phyloP scores from a whole-genome alignment of 2,113 vertebrate genomes.

The Conger conger region DNA sequence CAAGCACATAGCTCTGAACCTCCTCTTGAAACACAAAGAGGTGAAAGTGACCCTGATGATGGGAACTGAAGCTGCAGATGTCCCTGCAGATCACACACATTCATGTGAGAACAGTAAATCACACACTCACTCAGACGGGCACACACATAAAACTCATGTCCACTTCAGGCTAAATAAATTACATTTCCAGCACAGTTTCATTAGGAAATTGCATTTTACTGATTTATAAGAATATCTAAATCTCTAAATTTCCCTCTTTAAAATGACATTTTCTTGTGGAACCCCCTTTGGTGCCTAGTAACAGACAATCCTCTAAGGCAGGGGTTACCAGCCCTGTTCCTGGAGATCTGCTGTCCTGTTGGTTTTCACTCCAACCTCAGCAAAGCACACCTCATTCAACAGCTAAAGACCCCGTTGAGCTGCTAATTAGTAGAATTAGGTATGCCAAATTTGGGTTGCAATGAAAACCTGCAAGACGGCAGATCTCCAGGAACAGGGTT shows the following conservation, averaged over 20 bases:
- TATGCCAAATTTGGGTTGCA: too few species aligned
- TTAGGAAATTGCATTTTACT: background rate
- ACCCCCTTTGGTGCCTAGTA: background rate
- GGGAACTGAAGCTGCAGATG: background rate
- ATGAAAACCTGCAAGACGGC: too few species aligned
- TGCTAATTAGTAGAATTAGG: too few species aligned
- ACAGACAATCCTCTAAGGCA: background rate
- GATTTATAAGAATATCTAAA: background rate
- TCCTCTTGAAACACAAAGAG: background rate
- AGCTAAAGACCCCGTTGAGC: too few species aligned
- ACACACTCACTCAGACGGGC: background rate
- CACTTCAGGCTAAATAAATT: background rate
- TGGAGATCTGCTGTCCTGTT: too few species aligned
- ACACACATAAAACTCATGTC: background rate
- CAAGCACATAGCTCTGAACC: background rate
- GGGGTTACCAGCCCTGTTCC: too few species aligned
- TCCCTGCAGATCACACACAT: background rate
- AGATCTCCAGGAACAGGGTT: too few species aligned
- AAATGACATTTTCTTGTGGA: background rate
- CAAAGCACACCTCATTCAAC: too few species aligned
- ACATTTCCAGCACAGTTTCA: background rate
- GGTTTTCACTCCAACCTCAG: too few species aligned
- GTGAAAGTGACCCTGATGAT: constrained; percentile 3
- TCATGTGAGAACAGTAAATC: background rate
- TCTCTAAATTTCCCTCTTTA: background rate